Percentiles rank a stretch among this genome's conserved stretches.
These are phyloP conservation scores for fruit fly (Drosophila melanogaster) DNA, from an alignment of 1,140 invertebrate species.

Conservation along the genomic window Release_6_plus_ISO1_MT NT_033779.5:7289501-7290000, in stretches of 20 bases:
- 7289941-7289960: constrained; percentile 80
- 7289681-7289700: constrained; percentile 56
- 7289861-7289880: constrained; percentile 83
- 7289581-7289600: constrained; percentile 8
- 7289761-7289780: constrained; percentile 21
- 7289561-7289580: constrained; percentile 41
- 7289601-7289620: constrained; percentile 22
- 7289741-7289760: constrained; percentile 33
- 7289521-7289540: neutral
- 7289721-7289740: constrained; percentile 38
- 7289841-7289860: constrained; percentile 62
- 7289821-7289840: constrained; percentile 36
- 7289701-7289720: constrained; percentile 49
- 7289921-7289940: constrained; percentile 46
- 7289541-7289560: constrained; percentile 17
- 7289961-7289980: constrained; percentile 64
- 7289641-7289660: constrained; percentile 22
- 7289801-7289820: constrained; percentile 39
- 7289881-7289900: constrained; percentile 70
- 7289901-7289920: constrained; percentile 13
- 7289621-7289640: constrained; percentile 42
- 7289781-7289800: constrained; percentile 37
- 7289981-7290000: constrained; percentile 53
- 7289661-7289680: constrained; percentile 46
- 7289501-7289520: constrained; percentile 22